These are phyloP conservation scores for Erebia aethiops DNA, from an alignment of 2,888 invertebrate genomes.

Conservation along the genomic window DNA sequence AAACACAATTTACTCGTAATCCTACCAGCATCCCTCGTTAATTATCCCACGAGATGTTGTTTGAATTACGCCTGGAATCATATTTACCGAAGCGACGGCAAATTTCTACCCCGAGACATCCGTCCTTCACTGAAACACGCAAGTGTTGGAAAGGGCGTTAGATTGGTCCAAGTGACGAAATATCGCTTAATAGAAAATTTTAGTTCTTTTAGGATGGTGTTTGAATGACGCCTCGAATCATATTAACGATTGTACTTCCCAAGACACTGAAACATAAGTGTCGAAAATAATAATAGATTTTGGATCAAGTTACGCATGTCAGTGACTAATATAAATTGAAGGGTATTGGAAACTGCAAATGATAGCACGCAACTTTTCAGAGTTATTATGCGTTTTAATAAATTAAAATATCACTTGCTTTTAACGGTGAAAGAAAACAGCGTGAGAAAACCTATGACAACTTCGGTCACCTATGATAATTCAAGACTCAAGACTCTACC, in stretches of 20 bases:
- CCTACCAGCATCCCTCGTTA: slow-evolving; percentile 29
- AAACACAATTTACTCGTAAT: slow-evolving; percentile 25
- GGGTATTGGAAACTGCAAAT: no score
- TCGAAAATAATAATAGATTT: slow-evolving; percentile 20
- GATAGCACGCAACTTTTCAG: no score
- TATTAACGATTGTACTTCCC: slow-evolving; percentile 36
- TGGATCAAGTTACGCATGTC: slow-evolving; percentile 29
- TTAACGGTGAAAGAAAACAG: no score
- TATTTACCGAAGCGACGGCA: slow-evolving; percentile 38
- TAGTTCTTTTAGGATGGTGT: neutral
- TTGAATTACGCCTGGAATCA: slow-evolving; percentile 39
- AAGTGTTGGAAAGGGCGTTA: slow-evolving; percentile 33
- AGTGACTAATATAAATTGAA: no score
- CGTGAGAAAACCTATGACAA: no score
- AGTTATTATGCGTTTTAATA: no score
- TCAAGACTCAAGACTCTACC: no score
- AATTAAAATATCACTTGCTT: no score
- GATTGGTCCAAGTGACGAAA: slow-evolving; percentile 28
- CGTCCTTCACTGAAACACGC: slow-evolving; percentile 38
- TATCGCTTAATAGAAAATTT: neutral
- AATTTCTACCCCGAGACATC: slow-evolving; percentile 38
- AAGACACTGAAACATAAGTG: slow-evolving; percentile 37
- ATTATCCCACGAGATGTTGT: slow-evolving; percentile 40
- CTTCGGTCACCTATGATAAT: no score
- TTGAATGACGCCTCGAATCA: no score